A percentile compares a stretch with the other conserved stretches of the same genome.
These are phyloP conservation scores for Dysdera silvatica DNA, from an alignment of 1,140 invertebrate species.

Conservation along the genomic window DNA sequence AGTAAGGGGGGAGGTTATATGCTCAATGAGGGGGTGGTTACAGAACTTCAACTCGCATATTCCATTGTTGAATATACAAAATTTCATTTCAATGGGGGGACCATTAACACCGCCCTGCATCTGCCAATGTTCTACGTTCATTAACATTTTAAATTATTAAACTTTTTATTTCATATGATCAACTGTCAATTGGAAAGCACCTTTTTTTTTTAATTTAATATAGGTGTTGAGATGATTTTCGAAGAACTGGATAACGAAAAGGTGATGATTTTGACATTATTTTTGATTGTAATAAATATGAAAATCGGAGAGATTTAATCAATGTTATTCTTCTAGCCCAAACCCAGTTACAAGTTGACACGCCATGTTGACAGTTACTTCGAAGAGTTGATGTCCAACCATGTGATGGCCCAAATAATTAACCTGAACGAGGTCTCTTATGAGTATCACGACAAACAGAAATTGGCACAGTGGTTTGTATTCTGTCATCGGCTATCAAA, in stretches of 20 bases:
- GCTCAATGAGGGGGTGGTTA: too few species aligned
- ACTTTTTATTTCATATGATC: too few species aligned
- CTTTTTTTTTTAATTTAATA: background rate
- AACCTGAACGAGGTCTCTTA: conserved; percentile 20
- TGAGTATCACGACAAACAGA: conserved; percentile 7
- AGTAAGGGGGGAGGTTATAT: too few species aligned
- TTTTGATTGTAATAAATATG: background rate
- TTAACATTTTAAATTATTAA: too few species aligned
- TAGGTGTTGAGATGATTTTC: conserved; percentile 14
- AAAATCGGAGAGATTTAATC: background rate
- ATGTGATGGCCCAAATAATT: conserved; percentile 25
- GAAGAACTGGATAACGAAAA: conserved; percentile 4
- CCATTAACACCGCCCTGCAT: too few species aligned
- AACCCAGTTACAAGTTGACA: conserved; percentile 10
- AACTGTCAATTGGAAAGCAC: too few species aligned
- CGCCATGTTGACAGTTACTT: conserved; percentile 20
- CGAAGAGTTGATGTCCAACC: conserved; percentile 23
- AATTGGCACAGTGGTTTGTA: conserved; percentile 16
- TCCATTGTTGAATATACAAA: too few species aligned
- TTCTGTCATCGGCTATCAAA: background rate
- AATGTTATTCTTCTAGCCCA: background rate
- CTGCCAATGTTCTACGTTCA: too few species aligned
- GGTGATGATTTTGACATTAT: background rate
- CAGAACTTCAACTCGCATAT: too few species aligned
- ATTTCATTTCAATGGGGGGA: too few species aligned